Evolutionary conservation across 2,797 vertebrate genomes (phyloP), one percentile per base, ranked within the genome.

Genomic region (Cryptoprocta ferox): DNA sequence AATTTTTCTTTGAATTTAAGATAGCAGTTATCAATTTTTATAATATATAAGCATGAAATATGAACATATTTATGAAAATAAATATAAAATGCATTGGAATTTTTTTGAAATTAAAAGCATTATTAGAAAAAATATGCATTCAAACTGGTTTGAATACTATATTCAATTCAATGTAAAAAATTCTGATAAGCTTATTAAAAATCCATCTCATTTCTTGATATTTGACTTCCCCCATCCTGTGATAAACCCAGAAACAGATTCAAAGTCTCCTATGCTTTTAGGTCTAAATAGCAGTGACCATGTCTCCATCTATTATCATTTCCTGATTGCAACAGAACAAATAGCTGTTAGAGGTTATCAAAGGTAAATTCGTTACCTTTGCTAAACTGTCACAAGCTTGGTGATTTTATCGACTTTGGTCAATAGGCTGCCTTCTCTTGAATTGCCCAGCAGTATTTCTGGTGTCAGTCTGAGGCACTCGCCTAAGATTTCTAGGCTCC

Each of bases 261-360:
- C 28, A 66, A 76, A 35, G 59, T 81, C 30, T 71, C 78, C 30
- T 84, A 12, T 78, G 30, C 89, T 71, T 50, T 89, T 24, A 79
- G 48, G n/a, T 90, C 83, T 96, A 76, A 91, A 87, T 9, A 18
- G 42, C 80, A 97, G 80, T 79, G 35, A 82, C 79, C 39, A 30
- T 65, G 88, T 92, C 84, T 89, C 59, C 80, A 79, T 87, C 59
- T 90, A 68, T 90, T 95, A 90, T 66, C 65, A 70, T 83, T 87
- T 89, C 76, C 61, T 92, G 70, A 76, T 39, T 75, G 71, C 42
- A 61, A 76, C 50, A 76, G 84, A 95, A 96, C 42, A 95, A 94
- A 90, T 92, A 80, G 83, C 81, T 75, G 63, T 32, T 50, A 70
- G 32, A 95, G 76, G 65, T 96, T 71, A 97, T 76, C 91, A 87